Base-by-base conservation (phyloP, 1,140 invertebrate genomes). In the Anagrus nilaparvatae region DNA sequence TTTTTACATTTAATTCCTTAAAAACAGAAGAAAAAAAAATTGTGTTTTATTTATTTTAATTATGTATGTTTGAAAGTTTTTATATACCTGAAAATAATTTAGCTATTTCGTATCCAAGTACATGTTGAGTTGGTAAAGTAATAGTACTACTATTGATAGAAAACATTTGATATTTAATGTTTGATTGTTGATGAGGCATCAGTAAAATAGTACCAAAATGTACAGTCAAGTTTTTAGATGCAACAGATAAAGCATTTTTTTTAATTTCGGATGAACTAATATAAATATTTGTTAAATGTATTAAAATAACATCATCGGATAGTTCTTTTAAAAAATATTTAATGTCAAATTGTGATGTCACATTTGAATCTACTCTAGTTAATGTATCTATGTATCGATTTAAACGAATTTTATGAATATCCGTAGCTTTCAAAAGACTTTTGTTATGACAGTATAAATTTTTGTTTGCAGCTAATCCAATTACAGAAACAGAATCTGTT, bases 341-440 rank as follows among this genome's bases (percentile, higher is more conserved):
- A 24, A 67, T 53, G 48, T 69, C 52, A 5, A 64, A 30, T 6
- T 53, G 44, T 10, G 60, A 47, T 1, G 54, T 57, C 12, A 60
- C 48, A 46, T 66, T 67, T 5, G 47, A 51, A 38, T 58, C 53
- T 57, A 42, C 44, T 49, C 55, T 48, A 8, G 31, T 42, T 27
- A 65, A 53, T 32, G 54, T 49, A 31, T 69, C 62, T 12, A 69
- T 58, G 28, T 62, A 52, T 23, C 62, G 38, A 4, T 50, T 52
- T 20, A 69, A 40, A 31, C 65, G 59, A 44, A 60, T 64, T 34
- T 69, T 69, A 34, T 66, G 65, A 5, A 67, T 53, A 49, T 69
- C 65, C 12, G 60, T 67, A 4, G 64, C 63, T 28, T 46, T 59
- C 7, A 64, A 25, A n/a, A 69, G 43, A 18, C 51, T 52, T 41